Evolutionary conservation across 2,113 vertebrate species (phyloP).

Genomic region (Choloepus hoffmanni): DNA sequence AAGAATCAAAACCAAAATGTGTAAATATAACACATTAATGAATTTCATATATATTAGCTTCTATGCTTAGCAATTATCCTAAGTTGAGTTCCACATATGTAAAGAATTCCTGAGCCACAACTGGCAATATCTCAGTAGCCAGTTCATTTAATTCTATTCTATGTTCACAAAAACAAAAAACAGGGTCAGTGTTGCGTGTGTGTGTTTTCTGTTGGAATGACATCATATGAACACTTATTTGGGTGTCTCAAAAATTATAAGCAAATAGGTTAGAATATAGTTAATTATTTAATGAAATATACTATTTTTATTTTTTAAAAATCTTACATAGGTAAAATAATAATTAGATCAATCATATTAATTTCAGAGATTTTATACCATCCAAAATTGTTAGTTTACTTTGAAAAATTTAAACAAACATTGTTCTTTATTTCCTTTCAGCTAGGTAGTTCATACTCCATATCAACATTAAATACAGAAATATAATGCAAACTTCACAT

Average conservation of each 20-base stretch:
- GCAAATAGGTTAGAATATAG: neutral
- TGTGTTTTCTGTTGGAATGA: neutral
- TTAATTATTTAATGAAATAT: neutral
- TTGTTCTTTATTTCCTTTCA: neutral
- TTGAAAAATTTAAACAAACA: neutral
- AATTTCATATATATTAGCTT: neutral
- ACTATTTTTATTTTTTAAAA: neutral
- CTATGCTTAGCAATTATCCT: neutral
- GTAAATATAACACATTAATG: neutral
- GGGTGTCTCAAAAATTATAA: neutral
- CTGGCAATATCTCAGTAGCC: neutral
- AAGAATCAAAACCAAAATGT: neutral
- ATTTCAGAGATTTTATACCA: neutral
- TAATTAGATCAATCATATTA: neutral
- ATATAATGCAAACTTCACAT: neutral
- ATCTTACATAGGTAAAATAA: neutral
- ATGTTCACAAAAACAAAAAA: neutral
- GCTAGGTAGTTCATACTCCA: neutral
- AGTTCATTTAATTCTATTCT: neutral
- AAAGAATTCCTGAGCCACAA: neutral
- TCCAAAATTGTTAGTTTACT: neutral
- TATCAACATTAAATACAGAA: neutral
- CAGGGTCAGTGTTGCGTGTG: neutral
- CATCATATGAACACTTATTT: neutral
- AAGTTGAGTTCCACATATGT: neutral